Evolutionary conservation across 2,888 invertebrate species (phyloP), one percentile per base, ranked within the genome.

Genomic region (Hyposoter dolosus): DNA sequence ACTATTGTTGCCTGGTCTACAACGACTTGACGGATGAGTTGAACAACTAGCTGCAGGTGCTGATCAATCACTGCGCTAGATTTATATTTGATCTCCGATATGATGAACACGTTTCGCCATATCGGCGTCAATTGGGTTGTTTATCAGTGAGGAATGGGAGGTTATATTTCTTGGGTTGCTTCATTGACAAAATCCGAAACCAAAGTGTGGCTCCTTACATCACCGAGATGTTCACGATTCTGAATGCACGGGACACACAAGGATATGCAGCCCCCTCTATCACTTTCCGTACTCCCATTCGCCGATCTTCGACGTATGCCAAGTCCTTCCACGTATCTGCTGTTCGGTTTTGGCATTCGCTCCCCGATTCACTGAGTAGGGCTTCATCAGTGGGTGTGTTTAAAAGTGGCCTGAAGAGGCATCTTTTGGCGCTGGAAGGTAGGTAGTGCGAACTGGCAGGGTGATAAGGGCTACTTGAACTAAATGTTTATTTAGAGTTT

Each of bases 1-100:
- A 83, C 17, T 83, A 83, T 3, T 83, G 77, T 15, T 76, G 71
- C 3, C 3, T 45, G 0, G 63, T 77, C 1, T 68, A 43, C 0
- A 32, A 60, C 4, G 45, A 66, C 17, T 9, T 77, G 1, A 40
- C 43, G 1, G 12, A 43, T 6, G n/a, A 83, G 15, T 47, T 69
- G 0, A 63, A 68, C 19, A 0, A 2, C 0, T 19, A 23, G 5
- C 23, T 68, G 0, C 68, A 68, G 0, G 5, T 23, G 1, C 12
- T 68, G 3, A 0, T 23, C 3, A 45, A 68, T 3, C 43, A 23
- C 3, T 76, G 69, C 7, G 43, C 77, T 15, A 28, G 69, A 5
- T 75, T 76, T 19, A 60, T 77, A 0, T 82, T 69, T 68, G 17
- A 60, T 19, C 28, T 82, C 0, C 50, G 82, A 0, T 47, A 76